Evolutionary conservation across 2,797 vertebrate genomes (phyloP), one percentile per base, ranked within the genome.

Genomic region (Balearica regulorum): DNA sequence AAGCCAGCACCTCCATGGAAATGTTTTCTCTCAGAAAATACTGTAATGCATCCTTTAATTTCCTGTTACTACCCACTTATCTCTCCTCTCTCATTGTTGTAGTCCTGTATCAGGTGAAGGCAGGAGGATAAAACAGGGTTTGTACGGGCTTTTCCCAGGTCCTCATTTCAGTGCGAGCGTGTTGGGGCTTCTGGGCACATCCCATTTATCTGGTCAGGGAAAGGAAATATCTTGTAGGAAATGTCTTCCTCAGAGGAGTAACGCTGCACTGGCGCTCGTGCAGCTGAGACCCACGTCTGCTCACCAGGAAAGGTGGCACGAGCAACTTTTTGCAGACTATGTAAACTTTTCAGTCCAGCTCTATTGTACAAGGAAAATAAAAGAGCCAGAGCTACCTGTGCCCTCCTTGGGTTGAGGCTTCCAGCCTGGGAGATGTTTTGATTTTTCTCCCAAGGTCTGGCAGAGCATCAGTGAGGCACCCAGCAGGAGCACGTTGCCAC

Each of bases 261-360:
- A 2, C 0, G 0, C 33, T 66, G 66, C 43, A 14, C 31, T 31
- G 54, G 39, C 70, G 43, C 49, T 81, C 0, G 0, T 46, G 77
- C 69, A 24, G 46, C 53, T 21, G 82, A 28, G 70, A 43, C 53
- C 55, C 69, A 8, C 2, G 1, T 6, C 69, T 70, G 41, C 53
- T 73, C 51, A 2, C 10, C 10, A 1, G 68, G 14, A 53, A 26
- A 9, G 0, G 1, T 5, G 29, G 31, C 53, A 13, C 0, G 0
- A 29, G 35, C 62, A 66, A 39, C 35, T 39, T n/a, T 61, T 83
- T 54, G 39, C 29, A n/a, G 35, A 11, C 55, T 24, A 2, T 8
- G 1, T 16, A 62, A 77, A 70, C 19, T 48, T 46, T 37, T 16
- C 41, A 15, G 16, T 8, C 15, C 33, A 46, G 24, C 58, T 87